Evolutionary conservation across 35 echinoderm and acorn worm species (phyloP), one percentile per base, ranked within the genome.

Genomic region (Apostichopus japonicus): DNA sequence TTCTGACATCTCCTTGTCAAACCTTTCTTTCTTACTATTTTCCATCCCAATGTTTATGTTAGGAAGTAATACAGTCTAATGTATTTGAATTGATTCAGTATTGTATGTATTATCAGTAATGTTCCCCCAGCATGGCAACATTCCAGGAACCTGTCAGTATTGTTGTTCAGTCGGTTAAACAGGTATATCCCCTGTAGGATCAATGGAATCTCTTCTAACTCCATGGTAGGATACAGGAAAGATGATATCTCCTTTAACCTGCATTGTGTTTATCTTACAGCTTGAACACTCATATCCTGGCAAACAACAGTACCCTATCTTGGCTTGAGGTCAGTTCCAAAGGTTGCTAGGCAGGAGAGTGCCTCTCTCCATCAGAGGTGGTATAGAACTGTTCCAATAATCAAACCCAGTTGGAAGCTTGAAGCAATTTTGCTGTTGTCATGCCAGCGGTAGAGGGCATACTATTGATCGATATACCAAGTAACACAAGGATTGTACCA

Each of bases 81-180:
- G 57, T 11, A 11, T 61, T 10, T 8, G 57, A 61, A 44, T 44
- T 44, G 57, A 61, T 61, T 61, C 57, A 4, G 33, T 44, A 44
- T 44, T 44, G 33, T 44, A 44, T 44, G 33, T 44, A 44, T 44
- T 44, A 44, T 44, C 33, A 44, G 33, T 44, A 44, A 61, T 61
- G 57, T 61, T 61, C 57, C 57, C 57, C 57, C 13, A 61, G 8
- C 57, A 10, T 61, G 71, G 71, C 71, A 75, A 19, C 6, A 58
- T 84, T 84, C 81, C 81, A 84, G 53, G 81, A 84, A 84, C 17
- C 54, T 57, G 81, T 84, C 56, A 57, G 56, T 54, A 81, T 84
- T 23, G 2, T 17, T 53, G n/a, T 57, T 6, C 21, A 23, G 5
- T 14, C 22, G 16, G 71, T 75, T 75, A 75, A 75, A 19, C 16